Evolutionary conservation across 2,797 vertebrate genomes (phyloP), one percentile per base, ranked within the genome.

Genomic region (Anguilla obscura): DNA sequence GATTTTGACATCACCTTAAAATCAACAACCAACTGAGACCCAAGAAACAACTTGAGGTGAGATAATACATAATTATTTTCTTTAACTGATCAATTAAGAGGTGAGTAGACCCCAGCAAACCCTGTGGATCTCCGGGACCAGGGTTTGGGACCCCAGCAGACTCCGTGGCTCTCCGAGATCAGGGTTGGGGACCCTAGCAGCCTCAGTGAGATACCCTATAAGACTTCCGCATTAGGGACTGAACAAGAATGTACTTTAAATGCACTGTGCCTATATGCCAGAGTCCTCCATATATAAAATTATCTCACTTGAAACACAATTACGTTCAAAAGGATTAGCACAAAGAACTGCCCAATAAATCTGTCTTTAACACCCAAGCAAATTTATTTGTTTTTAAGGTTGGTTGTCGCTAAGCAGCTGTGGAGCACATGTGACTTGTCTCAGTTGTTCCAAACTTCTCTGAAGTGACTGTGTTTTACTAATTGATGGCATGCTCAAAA

Each of bases 381-480:
- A 79, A 76, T 58, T 60, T 16, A 66, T 86, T 86, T 74, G 10
- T 86, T 71, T 69, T 50, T 30, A 5, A 33, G 36, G 27, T 30
- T 48, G 52, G 84, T 33, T 89, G 58, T 52, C 76, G 56, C 48
- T 58, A 84, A 5, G n/a, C 40, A 1, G 76, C 63, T 86, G 79
- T 33, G 82, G 30, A 58, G 30, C 85, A 89, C 30, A 84, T 86
- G 76, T 85, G 83, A 10, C 16, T 8, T 71, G 85, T 50, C 63
- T 86, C 63, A 86, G 85, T 80, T 14, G 50, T 27, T 66, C 33
- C 33, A 40, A 10, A 63, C 27, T 24, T 9, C 33, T 16, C 24
- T 52, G 56, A 76, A 82, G 45, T 21, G 48, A n/a, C 14, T 27
- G 52, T 85, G 45, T 88, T 74, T 48, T n/a, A 52, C 60, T 54